phyloP scores from a whole-genome alignment of 1,140 invertebrate genomes.

The Trichogramma pretiosum region DNA sequence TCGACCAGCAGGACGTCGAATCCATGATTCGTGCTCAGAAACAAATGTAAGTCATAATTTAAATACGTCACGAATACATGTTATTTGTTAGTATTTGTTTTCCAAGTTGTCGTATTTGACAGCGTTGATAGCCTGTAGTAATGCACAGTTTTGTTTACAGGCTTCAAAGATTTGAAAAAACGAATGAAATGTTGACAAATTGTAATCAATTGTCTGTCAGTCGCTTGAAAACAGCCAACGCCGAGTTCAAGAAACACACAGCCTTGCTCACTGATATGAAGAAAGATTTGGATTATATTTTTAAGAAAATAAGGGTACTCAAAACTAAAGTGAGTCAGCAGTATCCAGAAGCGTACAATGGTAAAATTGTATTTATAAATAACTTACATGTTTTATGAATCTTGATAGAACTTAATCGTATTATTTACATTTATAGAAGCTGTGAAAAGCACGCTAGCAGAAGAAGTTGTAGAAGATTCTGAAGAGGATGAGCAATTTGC shows the following conservation, averaged over 20 bases:
- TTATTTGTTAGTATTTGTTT: conserved; percentile 13
- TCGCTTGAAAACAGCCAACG: conserved; percentile 68
- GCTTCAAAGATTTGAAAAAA: conserved; percentile 92
- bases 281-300: conserved; percentile 67
- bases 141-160: conserved; percentile 47
- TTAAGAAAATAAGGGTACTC: conserved; percentile 65
- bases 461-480: conserved; percentile 46
- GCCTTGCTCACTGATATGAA: conserved; percentile 70
- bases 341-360: conserved; percentile 76
- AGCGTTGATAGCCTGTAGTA: not conserved
- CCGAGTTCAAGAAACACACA: conserved; percentile 85
- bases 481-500: conserved; percentile 31
- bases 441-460: conserved; percentile 53
- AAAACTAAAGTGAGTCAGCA: conserved; percentile 75
- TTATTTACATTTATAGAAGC: conserved; percentile 42
- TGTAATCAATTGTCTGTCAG: conserved; percentile 80
- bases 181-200: conserved; percentile 94
- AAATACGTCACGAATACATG: conserved; percentile 6
- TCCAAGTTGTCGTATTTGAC: too few species aligned
- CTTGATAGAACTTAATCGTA: conserved; percentile 7
- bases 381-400: not conserved
- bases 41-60: conserved; percentile 64
- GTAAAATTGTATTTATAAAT: conserved; percentile 30
- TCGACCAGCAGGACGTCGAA: conserved; percentile 84
- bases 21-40: conserved; percentile 84